phyloP scores from a whole-genome alignment of 2,888 invertebrate genomes.

The Lumbricus terrestris region DNA sequence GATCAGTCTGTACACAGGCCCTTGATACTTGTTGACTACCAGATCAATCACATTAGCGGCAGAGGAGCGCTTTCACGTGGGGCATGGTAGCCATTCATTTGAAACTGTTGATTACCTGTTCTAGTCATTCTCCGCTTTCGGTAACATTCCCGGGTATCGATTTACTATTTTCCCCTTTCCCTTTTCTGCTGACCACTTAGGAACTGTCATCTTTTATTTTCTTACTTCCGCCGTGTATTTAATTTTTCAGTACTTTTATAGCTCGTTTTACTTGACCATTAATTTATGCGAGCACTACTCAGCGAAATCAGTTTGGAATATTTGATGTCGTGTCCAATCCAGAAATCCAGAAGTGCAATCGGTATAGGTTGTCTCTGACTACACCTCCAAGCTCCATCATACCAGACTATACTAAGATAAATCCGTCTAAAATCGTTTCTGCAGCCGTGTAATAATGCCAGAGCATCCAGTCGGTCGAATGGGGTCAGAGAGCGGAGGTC shows the following conservation, averaged over 20 bases:
- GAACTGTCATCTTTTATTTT: neutral
- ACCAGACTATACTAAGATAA: neutral
- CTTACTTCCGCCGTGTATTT: neutral
- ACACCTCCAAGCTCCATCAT: neutral
- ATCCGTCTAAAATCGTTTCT: neutral
- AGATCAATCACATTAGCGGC: no score
- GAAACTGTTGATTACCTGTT: no score
- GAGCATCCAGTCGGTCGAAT: no score
- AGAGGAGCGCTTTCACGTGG: no score
- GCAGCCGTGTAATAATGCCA: neutral
- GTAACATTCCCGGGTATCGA: no score
- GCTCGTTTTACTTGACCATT: neutral
- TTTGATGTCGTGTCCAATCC: neutral
- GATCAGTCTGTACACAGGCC: neutral
- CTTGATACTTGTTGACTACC: no score
- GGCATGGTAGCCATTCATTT: no score
- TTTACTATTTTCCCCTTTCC: no score
- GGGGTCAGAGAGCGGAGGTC: no score
- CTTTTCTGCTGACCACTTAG: neutral
- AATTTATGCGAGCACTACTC: neutral
- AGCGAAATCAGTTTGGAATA: neutral
- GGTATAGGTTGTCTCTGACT: neutral
- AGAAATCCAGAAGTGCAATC: neutral
- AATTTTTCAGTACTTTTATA: neutral
- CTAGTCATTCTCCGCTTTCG: no score